phyloP scores from a whole-genome alignment of 2,888 invertebrate genomes.

The Dysmachus trigonus region DNA sequence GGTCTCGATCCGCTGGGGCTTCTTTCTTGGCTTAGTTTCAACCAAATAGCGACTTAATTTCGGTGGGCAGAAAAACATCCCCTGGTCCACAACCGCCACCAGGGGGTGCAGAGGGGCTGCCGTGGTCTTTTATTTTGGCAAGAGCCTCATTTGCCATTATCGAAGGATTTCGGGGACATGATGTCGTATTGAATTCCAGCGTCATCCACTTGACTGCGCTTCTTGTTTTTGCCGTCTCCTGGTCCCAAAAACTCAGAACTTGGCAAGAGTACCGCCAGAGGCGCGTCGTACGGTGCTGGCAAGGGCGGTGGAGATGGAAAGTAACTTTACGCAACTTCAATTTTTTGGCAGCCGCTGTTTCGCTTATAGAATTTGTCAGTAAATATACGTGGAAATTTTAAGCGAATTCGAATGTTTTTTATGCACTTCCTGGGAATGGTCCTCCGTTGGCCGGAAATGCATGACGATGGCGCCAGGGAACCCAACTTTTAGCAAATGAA shows the following conservation, averaged over 20 bases:
- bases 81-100: background rate
- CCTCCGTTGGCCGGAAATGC: background rate
- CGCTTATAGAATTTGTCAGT: background rate
- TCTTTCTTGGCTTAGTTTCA: slow-evolving; percentile 26
- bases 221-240: background rate
- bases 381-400: background rate
- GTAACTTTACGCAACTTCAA: background rate
- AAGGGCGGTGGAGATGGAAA: background rate
- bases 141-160: slow-evolving; percentile 2
- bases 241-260: background rate
- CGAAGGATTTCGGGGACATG: background rate
- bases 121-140: slow-evolving; percentile 9
- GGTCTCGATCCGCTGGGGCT: background rate
- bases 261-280: background rate
- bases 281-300: background rate
- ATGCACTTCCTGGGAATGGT: background rate
- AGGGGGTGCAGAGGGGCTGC: background rate
- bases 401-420: background rate
- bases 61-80: background rate
- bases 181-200: slow-evolving; percentile 1
- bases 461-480: background rate
- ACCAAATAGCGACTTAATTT: background rate
- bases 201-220: slow-evolving; percentile 24
- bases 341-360: background rate
- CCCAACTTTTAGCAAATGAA: background rate